Evolutionary conservation across 2,888 invertebrate species (phyloP).

Genomic region (Thysanoteuthis rhombus): DNA sequence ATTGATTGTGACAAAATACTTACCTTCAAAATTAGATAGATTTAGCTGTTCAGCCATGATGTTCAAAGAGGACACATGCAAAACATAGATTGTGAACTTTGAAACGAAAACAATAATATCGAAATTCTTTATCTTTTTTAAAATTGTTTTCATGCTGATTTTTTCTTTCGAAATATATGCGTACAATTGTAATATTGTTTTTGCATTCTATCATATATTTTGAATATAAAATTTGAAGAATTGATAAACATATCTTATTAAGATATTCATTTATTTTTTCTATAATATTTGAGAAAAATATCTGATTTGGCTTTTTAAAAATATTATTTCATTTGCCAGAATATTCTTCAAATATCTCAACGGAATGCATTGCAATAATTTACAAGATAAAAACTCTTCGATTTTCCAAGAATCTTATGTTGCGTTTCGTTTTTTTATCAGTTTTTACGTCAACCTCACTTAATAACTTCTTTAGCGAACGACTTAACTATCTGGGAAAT

Average conservation of each 20-base stretch:
- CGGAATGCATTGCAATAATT: too few relatives aligned
- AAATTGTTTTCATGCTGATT: too few relatives aligned
- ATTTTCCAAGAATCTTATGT: neutral
- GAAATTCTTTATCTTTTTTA: neutral
- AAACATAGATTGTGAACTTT: neutral
- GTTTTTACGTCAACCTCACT: neutral
- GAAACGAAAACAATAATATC: neutral
- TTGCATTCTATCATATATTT: neutral
- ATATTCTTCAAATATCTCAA: too few relatives aligned
- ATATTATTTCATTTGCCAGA: too few relatives aligned
- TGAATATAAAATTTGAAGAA: neutral
- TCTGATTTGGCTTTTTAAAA: too few relatives aligned
- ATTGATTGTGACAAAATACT: neutral
- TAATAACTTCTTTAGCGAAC: neutral
- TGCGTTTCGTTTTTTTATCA: neutral
- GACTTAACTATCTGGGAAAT: neutral
- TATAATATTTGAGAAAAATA: too few relatives aligned
- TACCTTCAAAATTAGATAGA: conserved; percentile 28
- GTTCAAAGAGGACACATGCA: neutral
- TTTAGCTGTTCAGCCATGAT: conserved; percentile 23
- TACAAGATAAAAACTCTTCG: too few relatives aligned
- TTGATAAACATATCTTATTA: neutral
- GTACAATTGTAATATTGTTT: neutral
- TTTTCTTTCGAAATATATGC: neutral
- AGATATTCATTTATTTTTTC: neutral